Conservation (phyloP, 2,888 invertebrate genomes). For the Argyra leucocephala region DNA sequence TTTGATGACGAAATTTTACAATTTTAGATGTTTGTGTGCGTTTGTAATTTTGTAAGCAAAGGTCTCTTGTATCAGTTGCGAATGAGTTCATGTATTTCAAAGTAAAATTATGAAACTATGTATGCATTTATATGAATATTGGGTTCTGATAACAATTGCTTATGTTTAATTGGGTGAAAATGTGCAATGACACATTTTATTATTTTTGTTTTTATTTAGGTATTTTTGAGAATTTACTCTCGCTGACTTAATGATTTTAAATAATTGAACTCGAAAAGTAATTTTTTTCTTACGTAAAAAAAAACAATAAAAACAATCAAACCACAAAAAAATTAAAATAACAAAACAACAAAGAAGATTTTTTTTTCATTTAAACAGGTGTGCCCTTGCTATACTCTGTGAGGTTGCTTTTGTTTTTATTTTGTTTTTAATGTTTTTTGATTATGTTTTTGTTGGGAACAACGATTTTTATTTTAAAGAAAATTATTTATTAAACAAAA, state of each 20-base stretch:
- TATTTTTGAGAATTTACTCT: background rate
- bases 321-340: too few species aligned
- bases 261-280: background rate
- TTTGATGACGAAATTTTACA: too few species aligned
- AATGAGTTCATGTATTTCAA: background rate
- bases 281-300: slow-evolving; percentile 3
- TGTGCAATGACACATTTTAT: slow-evolving; percentile 1
- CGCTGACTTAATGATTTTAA: background rate
- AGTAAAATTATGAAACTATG: background rate
- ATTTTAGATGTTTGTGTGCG: too few species aligned
- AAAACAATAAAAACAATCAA: background rate
- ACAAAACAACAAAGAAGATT: too few species aligned
- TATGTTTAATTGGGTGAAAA: background rate
- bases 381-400: background rate
- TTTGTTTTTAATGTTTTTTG: too few species aligned
- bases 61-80: too few species aligned
- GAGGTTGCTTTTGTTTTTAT: background rate
- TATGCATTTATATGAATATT: too few species aligned
- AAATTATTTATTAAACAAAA: background rate
- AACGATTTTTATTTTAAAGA: background rate
- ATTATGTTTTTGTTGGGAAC: background rate
- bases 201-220: background rate
- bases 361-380: background rate
- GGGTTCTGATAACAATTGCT: background rate
- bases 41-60: too few species aligned